Evolutionary conservation across 2,888 invertebrate species (phyloP), one percentile per base, ranked within the genome.

Genomic region (Heliconius sara): DNA sequence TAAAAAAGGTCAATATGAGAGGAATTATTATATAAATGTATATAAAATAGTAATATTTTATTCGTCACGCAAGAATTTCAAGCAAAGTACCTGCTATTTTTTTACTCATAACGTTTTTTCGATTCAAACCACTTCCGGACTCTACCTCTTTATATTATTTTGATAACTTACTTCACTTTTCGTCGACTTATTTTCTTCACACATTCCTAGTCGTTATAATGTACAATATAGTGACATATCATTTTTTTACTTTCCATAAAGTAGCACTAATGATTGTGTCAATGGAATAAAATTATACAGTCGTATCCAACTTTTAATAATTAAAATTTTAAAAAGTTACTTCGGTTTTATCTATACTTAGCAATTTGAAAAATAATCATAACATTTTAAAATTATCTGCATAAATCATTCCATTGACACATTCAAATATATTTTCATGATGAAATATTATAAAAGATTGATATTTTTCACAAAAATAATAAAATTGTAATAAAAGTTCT

Each of bases 1-100:
- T 90, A 90, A 86, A 90, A 94, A 94, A 94, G 94, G 95, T 95
- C 94, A 95, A 94, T 90, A 94, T 91, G 94, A 94, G 94, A 95
- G 94, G 94, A 95, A 94, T 91, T 94, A 94, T 93, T 91, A 89
- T 91, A 90, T 91, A 92, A 92, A 89, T 94, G 93, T 94, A 94
- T 84, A 94, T 94, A 94, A 90, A 86, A 91, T 90, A 93, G 88
- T 85, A 86, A 86, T 88, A 86, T 89, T 85, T 88, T 89, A 83
- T 84, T 87, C 89, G 87, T 91, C 86, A 86, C 87, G 87, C 87
- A 85, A 88, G 85, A 85, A 88, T 88, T 86, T 85, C 86, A 84
- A 79, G 27, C 65, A 27, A 83, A 73, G 79, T 77, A 78, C 70
- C 70, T 79, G 80, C 80, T 83, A 83, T 83, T 88, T 88, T 87